Base-by-base conservation (phyloP, 2,888 invertebrate species). In the Junonia oenone region DNA sequence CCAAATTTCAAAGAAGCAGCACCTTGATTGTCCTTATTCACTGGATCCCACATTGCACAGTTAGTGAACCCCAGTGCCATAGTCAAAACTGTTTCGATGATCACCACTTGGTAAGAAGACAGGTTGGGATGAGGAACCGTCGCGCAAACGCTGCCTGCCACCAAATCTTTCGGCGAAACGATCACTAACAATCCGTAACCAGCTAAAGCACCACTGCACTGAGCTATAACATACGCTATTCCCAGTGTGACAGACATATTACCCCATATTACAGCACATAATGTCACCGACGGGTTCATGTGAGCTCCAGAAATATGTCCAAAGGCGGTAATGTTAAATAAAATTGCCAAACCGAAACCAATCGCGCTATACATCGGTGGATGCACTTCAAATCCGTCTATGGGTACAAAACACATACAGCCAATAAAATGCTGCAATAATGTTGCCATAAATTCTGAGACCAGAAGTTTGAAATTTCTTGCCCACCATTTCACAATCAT, bases 261-360 rank as follows among this genome's bases (percentile, higher is more conserved):
- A 0, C 93, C 93, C 68, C 92, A 87, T 27, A 94, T 75, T 1
- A 92, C 84, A 0, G 94, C 92, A 0, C 93, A 92, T 2, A 94
- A 72, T 0, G 95, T 94, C 3, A 96, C 94, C 0, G 93, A 92
- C 0, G 96, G 96, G 78, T 96, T 96, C 70, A 96, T 83, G 71
- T 95, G 95, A 0, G 95, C 94, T 19, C 94, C 95, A 27, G 96
- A 95, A 46, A 96, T 91, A 69, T 95, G 95, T 2, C 95, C 95
- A 62, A 95, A 93, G 54, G 92, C 92, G 91, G 94, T 94, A 49
- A 95, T 91, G 61, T 94, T 90, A 33, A 94, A 83, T 76, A 94
- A 86, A 47, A 96, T 93, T 0, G 92, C 91, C 33, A 95, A 82
- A 48, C 95, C 95, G 68, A 96, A 95, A 38, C 91, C 87, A 1